Evolutionary conservation across 2,797 vertebrate genomes (phyloP), one percentile per base, ranked within the genome.

Genomic region (Myotis planiceps): DNA sequence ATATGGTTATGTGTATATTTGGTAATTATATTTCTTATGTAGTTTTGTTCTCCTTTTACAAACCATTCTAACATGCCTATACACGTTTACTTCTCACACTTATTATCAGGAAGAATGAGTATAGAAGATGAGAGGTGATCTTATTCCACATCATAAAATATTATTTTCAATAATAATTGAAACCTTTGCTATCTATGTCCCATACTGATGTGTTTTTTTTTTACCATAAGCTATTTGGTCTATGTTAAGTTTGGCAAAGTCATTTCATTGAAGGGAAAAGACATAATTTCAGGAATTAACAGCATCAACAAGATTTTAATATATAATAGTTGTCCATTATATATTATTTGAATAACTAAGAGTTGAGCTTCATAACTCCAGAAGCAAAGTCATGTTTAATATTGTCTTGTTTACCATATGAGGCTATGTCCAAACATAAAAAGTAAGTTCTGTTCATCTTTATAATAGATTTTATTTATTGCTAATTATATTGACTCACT

Each of bases 71-170:
- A 82, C 94, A 90, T 83, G 94, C 6, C 85, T 76, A 29, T 45
- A 88, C 68, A 45, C 78, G 87, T 71, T 90, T 19, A 55, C 29
- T 53, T 55, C 53, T 90, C 79, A 80, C 93, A 95, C 72, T 95
- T 93, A 96, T 96, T 94, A 95, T 79, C 55, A 93, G 55, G 49
- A 93, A 39, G 19, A 81, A 90, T 58, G 39, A 85, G 21, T 23
- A 63, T 1, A 88, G 39, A 79, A 83, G 47, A 82, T 58, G 27
- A 92, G 39, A 81, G 32, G 23, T 83, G 19, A 72, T 92, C 63
- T 87, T 86, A 72, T 45, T 37, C 27, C 45, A 39, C 34, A 92
- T 79, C 21, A 92, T 68, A 89, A 80, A 93, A 88, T 76, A 29
- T 4, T 8, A 45, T 82, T 93, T 93, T 76, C 16, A 75, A 65